Base-by-base conservation (phyloP, 2,113 vertebrate species). In the Dipodomys spectabilis region DNA sequence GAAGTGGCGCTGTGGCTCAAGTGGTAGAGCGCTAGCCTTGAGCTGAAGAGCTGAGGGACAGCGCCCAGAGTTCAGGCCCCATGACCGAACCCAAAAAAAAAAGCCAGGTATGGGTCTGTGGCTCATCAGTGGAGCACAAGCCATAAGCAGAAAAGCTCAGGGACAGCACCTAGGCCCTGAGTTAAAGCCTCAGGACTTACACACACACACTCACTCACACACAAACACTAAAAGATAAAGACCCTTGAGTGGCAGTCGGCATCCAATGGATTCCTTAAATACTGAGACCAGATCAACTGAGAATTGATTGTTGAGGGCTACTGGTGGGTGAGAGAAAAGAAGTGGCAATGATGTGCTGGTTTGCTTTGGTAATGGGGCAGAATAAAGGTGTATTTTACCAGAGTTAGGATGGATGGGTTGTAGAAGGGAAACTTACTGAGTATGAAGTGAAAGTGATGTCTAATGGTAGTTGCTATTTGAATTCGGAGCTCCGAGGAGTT, bases 181-280 rank as follows among this genome's bases (percentile, higher is more conserved):
- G 12, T 57, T 57, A 10, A 16, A 13, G 15, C 53, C 53, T 13
- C 15, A 57, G 53, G 49, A 53, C 49, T 53, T 10, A 12, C 7
- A 12, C 49, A 53, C 49, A 53, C 8, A 12, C 49, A 53, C 49
- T 4, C 35, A 49, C 49, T 49, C 7, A 12, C 5, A 12, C 53
- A 57, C 11, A 57, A 4, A 16, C 53, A 57, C 53, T 13, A 77
- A 74, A 86, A 28, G 18, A 12, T 53, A 57, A 86, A 20, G 25
- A 49, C 20, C 22, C 5, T 83, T 45, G 69, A n/a, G 9, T 80
- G 28, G 7, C 28, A 32, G 53, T 57, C 27, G 45, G 16, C 32
- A 12, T 69, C 23, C 73, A 65, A 67, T 49, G 12, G 22, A 85
- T 64, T 93, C 80, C 90, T n/a, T 69, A 83, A 89, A 80, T 93